A percentile compares a stretch with the other conserved stretches of the same genome.
phyloP scores from a whole-genome alignment of 2,797 vertebrate species.

The Microctenopoma stevenorrisi region DNA sequence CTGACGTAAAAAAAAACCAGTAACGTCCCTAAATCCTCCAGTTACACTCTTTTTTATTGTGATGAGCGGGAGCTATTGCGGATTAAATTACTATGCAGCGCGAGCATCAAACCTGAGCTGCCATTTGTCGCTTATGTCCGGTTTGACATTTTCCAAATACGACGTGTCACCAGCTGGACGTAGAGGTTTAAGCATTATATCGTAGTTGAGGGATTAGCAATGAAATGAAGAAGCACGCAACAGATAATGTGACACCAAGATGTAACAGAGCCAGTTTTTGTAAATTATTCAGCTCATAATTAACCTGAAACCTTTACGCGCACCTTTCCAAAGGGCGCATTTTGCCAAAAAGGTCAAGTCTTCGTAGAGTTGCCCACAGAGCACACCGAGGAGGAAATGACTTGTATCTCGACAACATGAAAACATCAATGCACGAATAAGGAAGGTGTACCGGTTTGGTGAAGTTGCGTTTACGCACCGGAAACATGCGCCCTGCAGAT shows the following conservation, averaged over 20 bases:
- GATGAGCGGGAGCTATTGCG: conserved; percentile 23
- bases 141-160: conserved; percentile 22
- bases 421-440: conserved; percentile 38
- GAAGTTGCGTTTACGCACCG: conserved; percentile 58
- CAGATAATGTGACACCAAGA: conserved; percentile 47
- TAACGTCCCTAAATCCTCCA: conserved; percentile 2
- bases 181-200: conserved; percentile 8
- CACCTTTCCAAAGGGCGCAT: conserved; percentile 38
- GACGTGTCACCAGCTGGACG: conserved; percentile 42
- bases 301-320: conserved; percentile 35
- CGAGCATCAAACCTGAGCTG: conserved; percentile 15
- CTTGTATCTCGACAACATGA: conserved; percentile 48
- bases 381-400: conserved; percentile 7
- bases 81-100: conserved; percentile 33
- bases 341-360: conserved; percentile 22
- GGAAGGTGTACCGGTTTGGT: conserved; percentile 46
- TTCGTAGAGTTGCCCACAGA: background rate
- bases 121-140: conserved; percentile 11
- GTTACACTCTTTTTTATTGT: conserved; percentile 27
- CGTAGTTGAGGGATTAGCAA: conserved; percentile 13
- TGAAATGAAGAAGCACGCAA: conserved; percentile 24
- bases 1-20: background rate
- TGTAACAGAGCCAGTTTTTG: conserved; percentile 59
- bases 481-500: conserved; percentile 57
- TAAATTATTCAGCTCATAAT: conserved; percentile 65